These are phyloP conservation scores for Patella ulyssiponensis DNA, from an alignment of 2,888 invertebrate species.

Conservation along the genomic window DNA sequence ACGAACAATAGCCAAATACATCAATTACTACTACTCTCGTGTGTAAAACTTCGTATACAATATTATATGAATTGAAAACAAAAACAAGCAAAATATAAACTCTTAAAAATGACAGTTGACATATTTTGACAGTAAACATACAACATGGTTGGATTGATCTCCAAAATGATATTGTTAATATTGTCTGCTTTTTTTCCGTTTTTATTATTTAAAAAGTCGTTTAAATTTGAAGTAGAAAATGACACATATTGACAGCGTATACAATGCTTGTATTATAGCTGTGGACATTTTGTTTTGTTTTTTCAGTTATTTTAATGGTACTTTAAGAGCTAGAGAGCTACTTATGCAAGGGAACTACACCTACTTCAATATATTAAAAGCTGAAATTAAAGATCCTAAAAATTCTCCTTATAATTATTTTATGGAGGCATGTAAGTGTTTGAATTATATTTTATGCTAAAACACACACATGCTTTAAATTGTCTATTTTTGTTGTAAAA, in stretches of 20 bases:
- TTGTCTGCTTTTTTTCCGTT: not conserved
- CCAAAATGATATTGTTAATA: not conserved
- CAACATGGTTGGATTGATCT: no score
- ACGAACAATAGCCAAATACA: no score
- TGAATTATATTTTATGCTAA: no score
- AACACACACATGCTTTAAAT: no score
- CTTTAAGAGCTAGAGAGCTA: conserved; percentile 53
- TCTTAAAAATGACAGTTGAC: no score
- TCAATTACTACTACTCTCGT: no score
- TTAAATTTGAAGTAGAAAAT: not conserved
- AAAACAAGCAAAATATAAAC: no score
- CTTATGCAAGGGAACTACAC: conserved; percentile 58
- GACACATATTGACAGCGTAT: not conserved
- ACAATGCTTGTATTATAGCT: not conserved
- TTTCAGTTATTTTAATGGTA: conserved; percentile 65
- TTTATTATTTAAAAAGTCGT: not conserved
- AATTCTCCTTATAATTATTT: conserved; percentile 60
- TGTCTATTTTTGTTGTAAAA: no score
- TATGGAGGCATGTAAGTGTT: conserved; percentile 68
- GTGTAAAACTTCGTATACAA: no score
- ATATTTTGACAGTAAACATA: no score
- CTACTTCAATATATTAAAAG: conserved; percentile 54
- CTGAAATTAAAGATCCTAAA: conserved; percentile 54
- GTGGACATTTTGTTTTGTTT: not conserved
- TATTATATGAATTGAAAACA: no score